phyloP scores from a whole-genome alignment of 2,797 vertebrate species.

The Dromococcyx pavoninus region DNA sequence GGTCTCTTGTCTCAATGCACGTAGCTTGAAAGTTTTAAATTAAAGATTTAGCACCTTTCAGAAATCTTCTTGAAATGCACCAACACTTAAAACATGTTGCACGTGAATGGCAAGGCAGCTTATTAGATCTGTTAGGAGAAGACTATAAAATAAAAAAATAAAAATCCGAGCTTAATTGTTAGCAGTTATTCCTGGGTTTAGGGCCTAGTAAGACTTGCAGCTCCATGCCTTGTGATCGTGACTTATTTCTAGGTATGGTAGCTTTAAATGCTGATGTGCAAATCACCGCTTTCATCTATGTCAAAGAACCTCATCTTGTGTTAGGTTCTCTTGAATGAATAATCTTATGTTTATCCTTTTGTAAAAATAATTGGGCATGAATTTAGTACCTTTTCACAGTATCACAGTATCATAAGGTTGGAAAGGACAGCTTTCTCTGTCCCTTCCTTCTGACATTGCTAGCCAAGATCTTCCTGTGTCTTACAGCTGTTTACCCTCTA shows the following conservation, averaged over 20 bases:
- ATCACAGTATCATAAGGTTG: no score
- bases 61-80: neutral
- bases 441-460: neutral
- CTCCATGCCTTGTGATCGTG: neutral
- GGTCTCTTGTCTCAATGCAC: neutral
- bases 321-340: neutral
- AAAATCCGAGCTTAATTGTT: neutral
- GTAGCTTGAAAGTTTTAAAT: neutral
- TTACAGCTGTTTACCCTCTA: neutral
- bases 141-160: neutral
- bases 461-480: neutral
- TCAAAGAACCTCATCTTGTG: neutral
- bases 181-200: neutral
- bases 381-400: neutral
- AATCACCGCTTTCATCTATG: neutral
- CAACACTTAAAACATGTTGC: neutral
- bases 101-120: neutral
- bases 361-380: neutral
- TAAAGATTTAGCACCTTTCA: constrained; percentile 15
- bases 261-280: neutral
- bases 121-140: neutral
- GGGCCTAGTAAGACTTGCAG: neutral
- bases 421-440: neutral
- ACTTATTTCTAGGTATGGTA: neutral
- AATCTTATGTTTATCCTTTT: neutral